Evolutionary conservation across 2,113 vertebrate genomes (phyloP).

Genomic region (Alouatta palliata): DNA sequence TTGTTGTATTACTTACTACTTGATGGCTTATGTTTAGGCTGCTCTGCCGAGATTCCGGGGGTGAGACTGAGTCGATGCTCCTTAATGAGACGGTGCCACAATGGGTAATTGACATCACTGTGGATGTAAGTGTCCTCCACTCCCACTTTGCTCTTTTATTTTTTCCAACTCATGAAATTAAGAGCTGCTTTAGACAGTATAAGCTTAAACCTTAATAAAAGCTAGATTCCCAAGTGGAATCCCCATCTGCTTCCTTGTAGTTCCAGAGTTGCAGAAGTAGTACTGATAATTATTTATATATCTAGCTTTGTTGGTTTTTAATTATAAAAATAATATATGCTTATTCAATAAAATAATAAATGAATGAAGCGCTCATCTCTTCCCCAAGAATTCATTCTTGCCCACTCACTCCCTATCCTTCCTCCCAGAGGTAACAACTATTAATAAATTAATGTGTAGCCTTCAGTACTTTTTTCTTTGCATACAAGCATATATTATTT

Average conservation of each 20-base stretch:
- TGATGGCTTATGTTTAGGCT: conserved; percentile 85
- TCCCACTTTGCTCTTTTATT: not conserved
- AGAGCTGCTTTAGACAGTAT: not conserved
- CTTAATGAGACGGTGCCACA: conserved; percentile 98
- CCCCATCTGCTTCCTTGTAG: not conserved
- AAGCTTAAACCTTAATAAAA: not conserved
- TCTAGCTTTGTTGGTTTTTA: conserved; percentile 12
- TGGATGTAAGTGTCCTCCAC: conserved; percentile 92
- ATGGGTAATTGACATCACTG: conserved; percentile 99
- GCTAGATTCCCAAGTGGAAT: not conserved
- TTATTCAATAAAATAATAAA: not conserved
- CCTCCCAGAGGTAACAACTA: not conserved
- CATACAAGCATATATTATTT: not conserved
- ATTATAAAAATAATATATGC: not conserved
- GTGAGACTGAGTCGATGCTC: conserved; percentile 98
- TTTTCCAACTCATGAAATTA: not conserved
- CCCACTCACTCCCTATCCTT: not conserved
- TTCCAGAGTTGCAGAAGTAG: conserved; percentile 5
- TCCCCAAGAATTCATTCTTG: not conserved
- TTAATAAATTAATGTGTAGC: not conserved
- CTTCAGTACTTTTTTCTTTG: not conserved
- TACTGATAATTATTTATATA: not conserved
- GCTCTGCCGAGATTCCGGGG: conserved; percentile 97
- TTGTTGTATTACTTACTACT: not conserved
- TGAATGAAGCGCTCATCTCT: not conserved